phyloP scores from a whole-genome alignment of 2,888 invertebrate genomes.

The Odontocolon sp. region DNA sequence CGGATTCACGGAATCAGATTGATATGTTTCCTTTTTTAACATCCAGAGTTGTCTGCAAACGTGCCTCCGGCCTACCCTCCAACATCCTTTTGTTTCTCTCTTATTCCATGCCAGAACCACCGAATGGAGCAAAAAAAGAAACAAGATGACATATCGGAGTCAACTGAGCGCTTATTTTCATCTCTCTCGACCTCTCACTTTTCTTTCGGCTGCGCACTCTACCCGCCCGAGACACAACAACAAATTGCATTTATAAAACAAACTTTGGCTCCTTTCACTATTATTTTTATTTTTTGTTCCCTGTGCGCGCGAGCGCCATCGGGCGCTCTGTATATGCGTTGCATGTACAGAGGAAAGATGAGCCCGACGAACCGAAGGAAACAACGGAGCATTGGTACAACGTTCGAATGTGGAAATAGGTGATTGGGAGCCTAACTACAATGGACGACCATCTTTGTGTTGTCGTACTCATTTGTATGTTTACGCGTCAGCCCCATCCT shows the following conservation, averaged over 20 bases:
- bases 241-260: constrained; percentile 72
- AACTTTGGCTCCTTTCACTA: constrained; percentile 54
- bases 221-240: constrained; percentile 53
- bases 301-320: constrained; percentile 26
- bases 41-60: no score
- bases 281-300: constrained; percentile 20
- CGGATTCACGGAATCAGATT: no score
- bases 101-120: background rate
- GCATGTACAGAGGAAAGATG: background rate
- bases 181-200: constrained; percentile 10
- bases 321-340: background rate
- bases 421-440: constrained; percentile 71
- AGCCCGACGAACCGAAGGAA: constrained; percentile 55
- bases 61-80: no score
- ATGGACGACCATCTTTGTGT: constrained; percentile 50
- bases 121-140: constrained; percentile 34
- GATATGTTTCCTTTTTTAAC: no score
- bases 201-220: constrained; percentile 18
- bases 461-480: constrained; percentile 31
- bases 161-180: constrained; percentile 37
- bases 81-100: constrained; percentile 12
- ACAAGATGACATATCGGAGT: constrained; percentile 48
- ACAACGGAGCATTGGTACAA: constrained; percentile 62
- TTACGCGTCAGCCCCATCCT: constrained; percentile 52
- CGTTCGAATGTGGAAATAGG: constrained; percentile 63